phyloP scores from a whole-genome alignment of 35 echinoderm and acorn worm species.

The Heliocidaris tuberculata region DNA sequence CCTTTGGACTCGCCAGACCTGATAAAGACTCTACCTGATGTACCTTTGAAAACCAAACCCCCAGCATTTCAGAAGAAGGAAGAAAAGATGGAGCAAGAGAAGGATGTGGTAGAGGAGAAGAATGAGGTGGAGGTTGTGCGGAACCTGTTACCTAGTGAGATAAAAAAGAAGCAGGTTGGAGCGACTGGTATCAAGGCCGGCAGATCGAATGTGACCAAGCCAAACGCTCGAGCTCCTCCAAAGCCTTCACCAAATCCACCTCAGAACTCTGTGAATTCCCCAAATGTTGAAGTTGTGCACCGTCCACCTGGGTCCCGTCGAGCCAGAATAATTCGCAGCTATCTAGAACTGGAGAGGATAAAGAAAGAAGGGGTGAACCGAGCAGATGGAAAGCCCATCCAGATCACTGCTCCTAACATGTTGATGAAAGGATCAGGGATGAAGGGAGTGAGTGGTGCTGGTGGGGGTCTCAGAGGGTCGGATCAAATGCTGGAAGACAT shows the following conservation, averaged over 20 bases:
- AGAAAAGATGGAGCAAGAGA: neutral
- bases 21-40: neutral
- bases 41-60: slow-evolving; percentile 29
- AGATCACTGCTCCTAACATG: slow-evolving; percentile 21
- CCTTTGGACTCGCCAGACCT: neutral
- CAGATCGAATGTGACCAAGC: neutral
- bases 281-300: slow-evolving; percentile 9
- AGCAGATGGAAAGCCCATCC: slow-evolving; percentile 24
- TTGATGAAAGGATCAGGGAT: neutral
- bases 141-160: slow-evolving; percentile 25
- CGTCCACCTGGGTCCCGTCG: slow-evolving; percentile 21
- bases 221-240: neutral
- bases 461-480: slow-evolving; percentile 12
- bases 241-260: neutral
- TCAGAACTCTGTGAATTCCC: neutral
- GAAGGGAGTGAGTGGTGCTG: slow-evolving; percentile 10
- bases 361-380: neutral
- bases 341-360: slow-evolving; percentile 35
- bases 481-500: slow-evolving; percentile 33
- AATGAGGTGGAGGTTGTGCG: neutral
- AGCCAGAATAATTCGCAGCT: slow-evolving; percentile 27
- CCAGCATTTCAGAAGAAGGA: neutral
- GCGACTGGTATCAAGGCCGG: neutral
- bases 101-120: neutral
- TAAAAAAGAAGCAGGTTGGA: slow-evolving; percentile 8